Percentiles rank a stretch among this genome's conserved stretches.
Evolutionary conservation across 2,888 invertebrate genomes (phyloP).

Genomic region (Drosophila kokeensis): DNA sequence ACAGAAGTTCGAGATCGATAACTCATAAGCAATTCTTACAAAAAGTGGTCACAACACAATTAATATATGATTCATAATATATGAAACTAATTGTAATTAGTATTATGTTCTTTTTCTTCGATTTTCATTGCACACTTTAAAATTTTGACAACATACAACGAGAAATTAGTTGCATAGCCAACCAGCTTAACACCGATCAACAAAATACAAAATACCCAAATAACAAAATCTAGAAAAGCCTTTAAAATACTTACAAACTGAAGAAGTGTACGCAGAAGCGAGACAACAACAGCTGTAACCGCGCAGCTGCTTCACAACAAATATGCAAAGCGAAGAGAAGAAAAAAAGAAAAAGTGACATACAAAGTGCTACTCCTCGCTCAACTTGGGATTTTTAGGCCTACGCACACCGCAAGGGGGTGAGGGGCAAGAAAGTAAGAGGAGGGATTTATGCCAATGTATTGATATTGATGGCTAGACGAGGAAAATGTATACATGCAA

Average conservation of each 20-base stretch:
- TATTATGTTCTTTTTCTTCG: slow-evolving; percentile 42
- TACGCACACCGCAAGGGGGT: slow-evolving; percentile 24
- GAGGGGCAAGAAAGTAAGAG: slow-evolving; percentile 18
- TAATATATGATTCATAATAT: slow-evolving; percentile 50
- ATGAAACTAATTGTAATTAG: slow-evolving; percentile 50
- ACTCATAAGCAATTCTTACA: slow-evolving; percentile 58
- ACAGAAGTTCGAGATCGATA: slow-evolving; percentile 54
- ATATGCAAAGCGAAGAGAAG: slow-evolving; percentile 49
- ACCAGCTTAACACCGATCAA: slow-evolving; percentile 35
- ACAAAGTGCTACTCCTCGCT: slow-evolving; percentile 55
- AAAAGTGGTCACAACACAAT: slow-evolving; percentile 43
- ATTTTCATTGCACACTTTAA: slow-evolving; percentile 70
- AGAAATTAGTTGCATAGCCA: slow-evolving; percentile 43
- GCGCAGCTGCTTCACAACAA: slow-evolving; percentile 71
- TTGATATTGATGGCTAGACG: slow-evolving; percentile 17
- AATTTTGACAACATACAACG: slow-evolving; percentile 62
- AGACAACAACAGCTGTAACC: slow-evolving; percentile 70
- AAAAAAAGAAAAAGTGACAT: slow-evolving; percentile 61
- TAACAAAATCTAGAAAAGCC: slow-evolving; percentile 4
- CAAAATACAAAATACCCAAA: slow-evolving; percentile 5
- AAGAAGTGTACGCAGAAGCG: slow-evolving; percentile 63
- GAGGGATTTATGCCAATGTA: slow-evolving; percentile 17
- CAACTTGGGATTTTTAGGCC: slow-evolving; percentile 46
- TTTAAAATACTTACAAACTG: slow-evolving; percentile 11
- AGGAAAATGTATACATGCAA: slow-evolving; percentile 9